These are phyloP conservation scores for Oreotrochilus melanogaster DNA, from an alignment of 2,113 vertebrate genomes.

Conservation along the genomic window DNA sequence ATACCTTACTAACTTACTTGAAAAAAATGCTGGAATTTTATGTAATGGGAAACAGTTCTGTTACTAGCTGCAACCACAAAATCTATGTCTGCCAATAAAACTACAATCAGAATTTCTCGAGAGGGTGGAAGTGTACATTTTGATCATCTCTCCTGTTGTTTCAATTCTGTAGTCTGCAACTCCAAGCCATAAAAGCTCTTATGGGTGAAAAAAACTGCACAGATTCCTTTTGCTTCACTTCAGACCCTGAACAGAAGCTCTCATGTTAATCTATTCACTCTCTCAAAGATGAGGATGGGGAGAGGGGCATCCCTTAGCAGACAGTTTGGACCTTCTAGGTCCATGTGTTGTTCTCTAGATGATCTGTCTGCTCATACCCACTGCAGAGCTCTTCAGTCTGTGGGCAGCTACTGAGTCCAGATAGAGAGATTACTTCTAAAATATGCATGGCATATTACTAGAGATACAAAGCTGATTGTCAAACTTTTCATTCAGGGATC, in stretches of 20 bases:
- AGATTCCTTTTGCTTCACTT: neutral
- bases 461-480: neutral
- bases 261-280: fast-evolving
- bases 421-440: slow-evolving; percentile 1
- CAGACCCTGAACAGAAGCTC: neutral
- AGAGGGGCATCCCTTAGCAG: neutral
- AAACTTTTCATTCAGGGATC: neutral
- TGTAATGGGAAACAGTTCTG: neutral
- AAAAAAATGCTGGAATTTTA: neutral
- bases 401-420: neutral
- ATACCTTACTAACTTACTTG: neutral
- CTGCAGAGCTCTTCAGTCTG: neutral
- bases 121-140: neutral
- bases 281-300: neutral
- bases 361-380: neutral
- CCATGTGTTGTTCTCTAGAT: neutral
- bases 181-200: neutral
- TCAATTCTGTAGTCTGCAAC: neutral
- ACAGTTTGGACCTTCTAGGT: neutral
- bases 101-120: neutral
- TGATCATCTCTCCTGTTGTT: neutral
- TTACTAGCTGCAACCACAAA: neutral
- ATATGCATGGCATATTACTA: neutral
- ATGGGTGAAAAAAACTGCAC: neutral
- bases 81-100: neutral